These are phyloP conservation scores for Ethmia dodecea DNA, from an alignment of 2,888 invertebrate genomes.

Conservation along the genomic window DNA sequence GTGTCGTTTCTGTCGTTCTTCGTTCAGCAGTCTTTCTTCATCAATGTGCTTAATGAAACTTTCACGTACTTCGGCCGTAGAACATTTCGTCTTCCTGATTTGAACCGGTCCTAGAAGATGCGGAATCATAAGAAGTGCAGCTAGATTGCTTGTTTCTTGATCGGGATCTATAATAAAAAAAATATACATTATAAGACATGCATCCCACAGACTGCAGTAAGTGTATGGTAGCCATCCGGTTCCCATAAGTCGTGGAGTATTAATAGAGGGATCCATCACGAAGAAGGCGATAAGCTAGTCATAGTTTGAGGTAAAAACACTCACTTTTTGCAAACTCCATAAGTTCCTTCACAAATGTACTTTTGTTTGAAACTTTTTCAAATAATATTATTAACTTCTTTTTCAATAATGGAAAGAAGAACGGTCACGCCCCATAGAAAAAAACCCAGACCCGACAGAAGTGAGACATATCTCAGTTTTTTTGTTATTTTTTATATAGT, in stretches of 20 bases:
- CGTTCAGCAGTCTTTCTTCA: background rate
- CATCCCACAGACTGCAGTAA: background rate
- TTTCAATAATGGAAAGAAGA: background rate
- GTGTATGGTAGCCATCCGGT: no score
- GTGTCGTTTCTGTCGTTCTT: background rate
- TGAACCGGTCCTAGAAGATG: background rate
- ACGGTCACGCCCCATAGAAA: no score
- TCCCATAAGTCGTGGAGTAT: no score
- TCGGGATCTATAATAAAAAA: background rate
- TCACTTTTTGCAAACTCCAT: no score
- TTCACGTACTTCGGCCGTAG: background rate
- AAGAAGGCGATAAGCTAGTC: no score
- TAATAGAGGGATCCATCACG: no score
- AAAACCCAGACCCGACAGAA: no score
- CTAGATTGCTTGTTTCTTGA: background rate
- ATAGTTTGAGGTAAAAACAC: background rate
- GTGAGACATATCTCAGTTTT: no score
- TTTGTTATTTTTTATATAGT: no score
- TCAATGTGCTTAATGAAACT: background rate
- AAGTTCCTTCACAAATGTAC: no score
- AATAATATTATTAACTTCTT: background rate
- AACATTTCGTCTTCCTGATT: background rate
- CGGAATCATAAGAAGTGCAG: background rate
- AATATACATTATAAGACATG: background rate
- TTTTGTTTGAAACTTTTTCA: background rate